Conservation (phyloP, 1,140 invertebrate species). For the Propsilocerus akamusi region DNA sequence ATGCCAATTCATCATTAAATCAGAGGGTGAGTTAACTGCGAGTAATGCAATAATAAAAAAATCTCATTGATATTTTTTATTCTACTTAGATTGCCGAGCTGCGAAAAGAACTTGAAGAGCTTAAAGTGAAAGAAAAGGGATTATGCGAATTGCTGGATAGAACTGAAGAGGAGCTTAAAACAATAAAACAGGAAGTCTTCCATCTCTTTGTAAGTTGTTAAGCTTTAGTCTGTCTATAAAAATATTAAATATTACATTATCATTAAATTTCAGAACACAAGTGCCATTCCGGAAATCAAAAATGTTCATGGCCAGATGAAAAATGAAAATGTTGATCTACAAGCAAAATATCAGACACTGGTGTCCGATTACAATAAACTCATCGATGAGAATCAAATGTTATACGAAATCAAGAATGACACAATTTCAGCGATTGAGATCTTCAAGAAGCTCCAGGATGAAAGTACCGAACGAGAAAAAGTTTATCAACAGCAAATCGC, state of each 20-base stretch:
- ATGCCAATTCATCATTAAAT: not conserved
- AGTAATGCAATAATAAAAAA: too few relatives aligned
- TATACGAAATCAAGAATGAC: not conserved
- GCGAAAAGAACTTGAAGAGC: not conserved
- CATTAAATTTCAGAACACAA: not conserved
- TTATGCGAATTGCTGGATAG: not conserved
- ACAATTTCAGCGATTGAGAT: not conserved
- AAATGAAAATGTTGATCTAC: not conserved
- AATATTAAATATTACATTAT: not conserved
- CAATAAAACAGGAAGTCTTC: not conserved
- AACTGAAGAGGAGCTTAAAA: not conserved
- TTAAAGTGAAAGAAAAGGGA: not conserved
- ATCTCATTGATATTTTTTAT: not conserved
- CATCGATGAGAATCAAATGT: not conserved
- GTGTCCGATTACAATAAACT: not conserved
- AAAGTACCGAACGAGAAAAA: not conserved
- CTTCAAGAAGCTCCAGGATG: not conserved
- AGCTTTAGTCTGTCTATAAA: not conserved
- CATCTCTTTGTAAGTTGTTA: not conserved
- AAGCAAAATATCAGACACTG: not conserved
- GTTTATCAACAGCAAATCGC: not conserved
- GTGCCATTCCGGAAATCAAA: not conserved
- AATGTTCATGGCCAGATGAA: not conserved
- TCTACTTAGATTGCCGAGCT: not conserved
- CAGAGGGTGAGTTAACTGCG: not conserved